Percentiles rank a stretch among this genome's conserved stretches.
phyloP scores from a whole-genome alignment of 92 coral and sea anemone species.

The Epizoanthus stellaris region DNA sequence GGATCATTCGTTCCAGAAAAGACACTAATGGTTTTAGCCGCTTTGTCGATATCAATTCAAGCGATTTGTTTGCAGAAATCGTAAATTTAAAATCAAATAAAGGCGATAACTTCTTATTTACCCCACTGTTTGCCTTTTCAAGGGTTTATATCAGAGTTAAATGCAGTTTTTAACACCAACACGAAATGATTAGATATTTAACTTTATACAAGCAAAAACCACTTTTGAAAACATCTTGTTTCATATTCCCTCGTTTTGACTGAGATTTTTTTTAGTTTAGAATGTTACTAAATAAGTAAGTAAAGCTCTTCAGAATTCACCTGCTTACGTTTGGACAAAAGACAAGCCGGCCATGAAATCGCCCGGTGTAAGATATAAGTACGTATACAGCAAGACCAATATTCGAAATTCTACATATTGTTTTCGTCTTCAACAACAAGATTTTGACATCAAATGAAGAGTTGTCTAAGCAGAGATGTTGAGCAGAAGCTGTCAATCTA shows the following conservation, averaged over 20 bases:
- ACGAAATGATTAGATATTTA: no score
- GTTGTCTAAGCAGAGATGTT: neutral
- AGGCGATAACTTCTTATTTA: neutral
- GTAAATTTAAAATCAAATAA: neutral
- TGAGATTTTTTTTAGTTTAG: neutral
- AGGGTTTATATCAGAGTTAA: no score
- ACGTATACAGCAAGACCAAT: neutral
- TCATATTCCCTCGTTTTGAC: neutral
- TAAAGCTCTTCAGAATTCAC: neutral
- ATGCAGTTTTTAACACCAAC: no score
- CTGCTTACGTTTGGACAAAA: slow-evolving; percentile 7
- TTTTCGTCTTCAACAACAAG: neutral
- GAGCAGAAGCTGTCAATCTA: neutral
- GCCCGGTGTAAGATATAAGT: neutral
- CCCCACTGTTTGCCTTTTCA: slow-evolving; percentile 1
- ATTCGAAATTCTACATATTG: neutral
- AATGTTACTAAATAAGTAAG: neutral
- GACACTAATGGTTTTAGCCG: neutral
- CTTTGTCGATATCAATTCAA: slow-evolving; percentile 20
- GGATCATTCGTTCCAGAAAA: neutral
- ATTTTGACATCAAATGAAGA: neutral
- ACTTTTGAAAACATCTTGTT: neutral
- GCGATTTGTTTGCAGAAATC: slow-evolving; percentile 8
- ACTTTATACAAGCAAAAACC: no score
- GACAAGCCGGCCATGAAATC: neutral